Conservation (phyloP, 92 coral and sea anemone genomes). For the Metridium senile region DNA sequence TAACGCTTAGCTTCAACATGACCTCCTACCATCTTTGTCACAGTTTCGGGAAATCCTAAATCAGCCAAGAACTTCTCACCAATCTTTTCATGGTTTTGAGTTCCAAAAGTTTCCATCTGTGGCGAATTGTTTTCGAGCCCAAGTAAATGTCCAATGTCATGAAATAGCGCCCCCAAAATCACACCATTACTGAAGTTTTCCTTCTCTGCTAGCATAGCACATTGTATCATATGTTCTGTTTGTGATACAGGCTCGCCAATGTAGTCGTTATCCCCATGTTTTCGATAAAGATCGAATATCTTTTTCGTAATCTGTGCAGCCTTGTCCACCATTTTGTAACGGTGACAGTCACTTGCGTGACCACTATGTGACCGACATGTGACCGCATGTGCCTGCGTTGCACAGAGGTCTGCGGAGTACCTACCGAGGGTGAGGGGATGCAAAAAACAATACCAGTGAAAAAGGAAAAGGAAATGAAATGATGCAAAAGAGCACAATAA, state of each 20-base stretch:
- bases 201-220: constrained; percentile 97
- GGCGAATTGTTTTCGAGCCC: constrained; percentile 71
- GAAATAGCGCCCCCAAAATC: constrained; percentile 82
- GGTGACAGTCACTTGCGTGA: neutral
- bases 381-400: neutral
- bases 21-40: constrained; percentile 85
- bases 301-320: constrained; percentile 33
- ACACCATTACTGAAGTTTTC: constrained; percentile 78
- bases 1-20: constrained; percentile 97
- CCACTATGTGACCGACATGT: neutral
- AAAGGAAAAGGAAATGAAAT: too few species aligned
- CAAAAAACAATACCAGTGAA: too few species aligned
- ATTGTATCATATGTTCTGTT: constrained; percentile 86
- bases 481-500: too few species aligned
- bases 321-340: constrained; percentile 15
- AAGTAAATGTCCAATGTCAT: constrained; percentile 92
- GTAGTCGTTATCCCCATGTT: constrained; percentile 79
- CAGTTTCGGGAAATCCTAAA: constrained; percentile 80
- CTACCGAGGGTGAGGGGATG: too few species aligned
- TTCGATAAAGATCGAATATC: constrained; percentile 78
- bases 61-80: constrained; percentile 83
- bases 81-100: constrained; percentile 71
- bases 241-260: constrained; percentile 93
- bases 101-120: constrained; percentile 81
- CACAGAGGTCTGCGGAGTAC: too few species aligned